Conservation (phyloP, 1,140 invertebrate genomes). For the Drosophila triauraria region DNA sequence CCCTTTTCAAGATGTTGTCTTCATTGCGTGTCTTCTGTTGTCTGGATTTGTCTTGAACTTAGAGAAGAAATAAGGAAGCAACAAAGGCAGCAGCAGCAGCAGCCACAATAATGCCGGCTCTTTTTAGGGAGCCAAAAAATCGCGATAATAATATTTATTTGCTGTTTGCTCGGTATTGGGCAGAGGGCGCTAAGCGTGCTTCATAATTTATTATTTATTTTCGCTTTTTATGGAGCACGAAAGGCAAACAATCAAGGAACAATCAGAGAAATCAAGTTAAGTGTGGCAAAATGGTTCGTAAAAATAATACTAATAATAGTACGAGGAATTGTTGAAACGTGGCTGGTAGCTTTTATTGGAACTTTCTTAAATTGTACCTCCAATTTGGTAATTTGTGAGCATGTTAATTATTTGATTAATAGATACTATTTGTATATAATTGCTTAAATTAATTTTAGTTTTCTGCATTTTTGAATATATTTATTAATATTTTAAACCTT, state of each 20-base stretch:
- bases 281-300: background rate
- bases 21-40: conserved; percentile 72
- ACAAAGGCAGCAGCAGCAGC: conserved; percentile 31
- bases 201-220: conserved; percentile 63
- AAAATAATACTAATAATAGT: background rate
- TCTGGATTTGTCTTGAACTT: conserved; percentile 41
- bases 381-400: too few relatives aligned
- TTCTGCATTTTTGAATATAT: background rate
- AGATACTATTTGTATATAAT: too few relatives aligned
- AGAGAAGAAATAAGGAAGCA: conserved; percentile 63
- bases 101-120: conserved; percentile 28
- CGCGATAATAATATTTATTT: conserved; percentile 80
- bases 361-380: background rate
- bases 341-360: background rate
- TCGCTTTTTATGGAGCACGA: conserved; percentile 27
- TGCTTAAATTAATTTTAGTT: too few relatives aligned
- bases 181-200: conserved; percentile 58
- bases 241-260: conserved; percentile 31
- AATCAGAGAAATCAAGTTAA: conserved; percentile 29
- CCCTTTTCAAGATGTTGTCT: conserved; percentile 83
- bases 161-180: conserved; percentile 35
- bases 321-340: background rate
- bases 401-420: too few relatives aligned
- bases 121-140: conserved; percentile 56
- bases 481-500: background rate